Percentiles rank a stretch among this genome's conserved stretches.
Conservation (phyloP, 2,888 invertebrate species). For the Apamea epomidion region DNA sequence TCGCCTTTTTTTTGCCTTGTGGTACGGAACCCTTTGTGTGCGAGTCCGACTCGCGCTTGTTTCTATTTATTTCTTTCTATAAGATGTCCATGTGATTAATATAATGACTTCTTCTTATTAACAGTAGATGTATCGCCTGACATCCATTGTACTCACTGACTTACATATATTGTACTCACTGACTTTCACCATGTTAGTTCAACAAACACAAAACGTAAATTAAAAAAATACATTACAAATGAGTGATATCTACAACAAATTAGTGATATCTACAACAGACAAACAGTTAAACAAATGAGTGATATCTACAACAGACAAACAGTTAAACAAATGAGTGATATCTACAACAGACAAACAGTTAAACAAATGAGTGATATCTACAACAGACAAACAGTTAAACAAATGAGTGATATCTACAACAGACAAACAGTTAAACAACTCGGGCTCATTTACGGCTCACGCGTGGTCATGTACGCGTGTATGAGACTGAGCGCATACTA, state of each 20-base stretch:
- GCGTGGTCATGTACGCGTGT: slow-evolving; percentile 17
- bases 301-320: neutral
- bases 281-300: neutral
- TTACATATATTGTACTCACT: neutral
- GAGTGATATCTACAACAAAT: too few species aligned
- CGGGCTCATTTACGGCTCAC: slow-evolving; percentile 10
- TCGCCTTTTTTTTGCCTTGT: too few species aligned
- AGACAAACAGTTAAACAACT: neutral
- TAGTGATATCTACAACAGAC: neutral
- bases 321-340: neutral
- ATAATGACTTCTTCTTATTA: neutral
- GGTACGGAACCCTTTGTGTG: too few species aligned
- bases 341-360: neutral
- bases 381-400: neutral
- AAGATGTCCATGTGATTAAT: neutral
- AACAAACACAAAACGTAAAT: slow-evolving; percentile 6
- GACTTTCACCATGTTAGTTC: slow-evolving; percentile 14
- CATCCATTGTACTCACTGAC: neutral
- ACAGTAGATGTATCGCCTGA: neutral
- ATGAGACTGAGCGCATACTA: slow-evolving; percentile 1
- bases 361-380: neutral
- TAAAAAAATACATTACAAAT: slow-evolving; percentile 35
- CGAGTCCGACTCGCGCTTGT: neutral
- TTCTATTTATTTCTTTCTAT: neutral
- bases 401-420: neutral